Evolutionary conservation across 2,113 vertebrate genomes (phyloP), one percentile per base, ranked within the genome.

Genomic region (Fulmarus glacialis): DNA sequence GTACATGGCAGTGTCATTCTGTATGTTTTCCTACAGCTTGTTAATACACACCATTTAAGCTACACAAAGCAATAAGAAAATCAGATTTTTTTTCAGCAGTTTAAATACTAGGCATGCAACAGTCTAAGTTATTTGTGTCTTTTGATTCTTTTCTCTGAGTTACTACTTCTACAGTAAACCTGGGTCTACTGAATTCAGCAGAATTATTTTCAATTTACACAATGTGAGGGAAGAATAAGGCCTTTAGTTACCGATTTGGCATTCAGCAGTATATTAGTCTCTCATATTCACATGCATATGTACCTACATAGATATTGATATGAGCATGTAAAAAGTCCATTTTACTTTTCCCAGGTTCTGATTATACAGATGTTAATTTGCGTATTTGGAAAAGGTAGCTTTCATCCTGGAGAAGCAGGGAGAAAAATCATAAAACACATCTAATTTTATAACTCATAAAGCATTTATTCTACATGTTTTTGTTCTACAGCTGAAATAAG

Each of bases 291-390:
- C 72, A 52, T 47, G 58, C 26, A 34, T 74, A 62, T 47, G 27
- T 64, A 42, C 52, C 60, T 22, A 53, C 23, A 50, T 1, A 73
- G 47, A 67, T 55, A 64, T 34, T 60, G 87, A 74, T 59, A 52
- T 21, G 22, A 92, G 58, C 36, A 43, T 53, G 23, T 8, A 14
- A 72, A 63, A 21, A 40, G 36, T 87, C 78, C 48, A 40, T 92
- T 93, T 91, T 71, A 40, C 30, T 77, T 90, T 90, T 74, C 38
- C 55, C 59, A 87, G 11, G 40, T 84, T 95, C 60, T 96, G 89
- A 75, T 93, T 87, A 60, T 72, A 40, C 86, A 96, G 92, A 78
- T 75, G 68, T 95, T 93, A 82, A 94, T 97, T 93, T 89, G 32
- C 89, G 80, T 95, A 60, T 70, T 94, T 96, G 87, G 67, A 87